phyloP scores from a whole-genome alignment of 2,797 vertebrate species.

The Alfaro cultratus region DNA sequence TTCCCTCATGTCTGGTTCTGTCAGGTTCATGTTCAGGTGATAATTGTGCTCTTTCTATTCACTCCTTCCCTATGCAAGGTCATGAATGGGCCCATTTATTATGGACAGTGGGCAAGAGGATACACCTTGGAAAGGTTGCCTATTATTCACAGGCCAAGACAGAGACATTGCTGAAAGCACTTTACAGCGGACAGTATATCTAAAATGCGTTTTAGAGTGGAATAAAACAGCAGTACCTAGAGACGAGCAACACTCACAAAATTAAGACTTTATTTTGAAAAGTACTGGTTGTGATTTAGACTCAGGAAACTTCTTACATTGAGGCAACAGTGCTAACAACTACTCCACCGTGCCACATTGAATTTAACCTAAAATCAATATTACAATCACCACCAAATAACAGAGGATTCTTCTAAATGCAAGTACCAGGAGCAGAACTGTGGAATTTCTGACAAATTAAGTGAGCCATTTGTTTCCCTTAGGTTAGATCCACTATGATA shows the following conservation, averaged over 20 bases:
- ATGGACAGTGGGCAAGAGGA: not conserved
- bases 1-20: too few species aligned
- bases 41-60: not conserved
- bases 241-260: not conserved
- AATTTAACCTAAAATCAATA: conserved; percentile 10
- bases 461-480: conserved; percentile 35
- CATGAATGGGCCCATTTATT: not conserved
- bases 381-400: conserved; percentile 26
- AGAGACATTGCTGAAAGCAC: not conserved
- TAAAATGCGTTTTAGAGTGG: not conserved
- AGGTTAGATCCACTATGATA: conserved; percentile 56
- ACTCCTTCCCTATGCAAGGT: not conserved
- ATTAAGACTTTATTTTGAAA: not conserved
- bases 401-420: conserved; percentile 10
- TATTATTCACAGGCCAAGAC: not conserved
- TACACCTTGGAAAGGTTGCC: not conserved
- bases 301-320: not conserved
- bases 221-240: not conserved
- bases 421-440: conserved; percentile 20
- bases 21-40: not conserved
- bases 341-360: not conserved
- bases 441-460: conserved; percentile 54
- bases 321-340: not conserved
- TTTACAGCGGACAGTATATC: not conserved
- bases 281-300: not conserved